These are phyloP conservation scores for Amorpha juglandis DNA, from an alignment of 2,888 invertebrate species.

Conservation along the genomic window DNA sequence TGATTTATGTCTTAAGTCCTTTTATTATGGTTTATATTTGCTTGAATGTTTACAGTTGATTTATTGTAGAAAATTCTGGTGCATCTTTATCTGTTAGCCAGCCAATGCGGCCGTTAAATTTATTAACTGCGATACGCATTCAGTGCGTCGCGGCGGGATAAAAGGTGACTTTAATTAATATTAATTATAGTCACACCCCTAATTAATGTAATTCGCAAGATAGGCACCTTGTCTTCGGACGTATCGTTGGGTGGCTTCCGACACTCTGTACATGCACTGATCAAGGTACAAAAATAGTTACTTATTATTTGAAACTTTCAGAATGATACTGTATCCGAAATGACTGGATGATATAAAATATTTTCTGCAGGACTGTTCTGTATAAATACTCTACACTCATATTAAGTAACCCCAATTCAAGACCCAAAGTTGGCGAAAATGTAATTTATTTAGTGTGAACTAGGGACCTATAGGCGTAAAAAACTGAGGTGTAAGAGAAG, in stretches of 20 bases:
- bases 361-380: neutral
- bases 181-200: slow-evolving; percentile 83
- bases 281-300: neutral
- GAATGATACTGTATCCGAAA: neutral
- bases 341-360: neutral
- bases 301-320: neutral
- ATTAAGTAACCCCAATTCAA: slow-evolving; percentile 17
- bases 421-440: slow-evolving; percentile 15
- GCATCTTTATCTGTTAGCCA: slow-evolving; percentile 78
- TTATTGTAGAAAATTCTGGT: slow-evolving; percentile 56
- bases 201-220: slow-evolving; percentile 81
- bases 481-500: slow-evolving; percentile 15
- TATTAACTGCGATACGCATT: slow-evolving; percentile 84
- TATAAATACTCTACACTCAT: neutral
- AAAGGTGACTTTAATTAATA: slow-evolving; percentile 84
- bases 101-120: slow-evolving; percentile 77
- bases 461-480: slow-evolving; percentile 10
- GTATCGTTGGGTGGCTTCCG: slow-evolving; percentile 37
- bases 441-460: slow-evolving; percentile 24
- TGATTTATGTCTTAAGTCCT: slow-evolving; percentile 12
- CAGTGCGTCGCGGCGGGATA: slow-evolving; percentile 79
- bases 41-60: slow-evolving; percentile 27
- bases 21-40: slow-evolving; percentile 41
- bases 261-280: neutral
- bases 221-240: slow-evolving; percentile 59